Percentiles rank a stretch among this genome's conserved stretches.
These are phyloP conservation scores for Galeopterus variegatus DNA, from an alignment of 2,113 vertebrate species.

Conservation along the genomic window DNA sequence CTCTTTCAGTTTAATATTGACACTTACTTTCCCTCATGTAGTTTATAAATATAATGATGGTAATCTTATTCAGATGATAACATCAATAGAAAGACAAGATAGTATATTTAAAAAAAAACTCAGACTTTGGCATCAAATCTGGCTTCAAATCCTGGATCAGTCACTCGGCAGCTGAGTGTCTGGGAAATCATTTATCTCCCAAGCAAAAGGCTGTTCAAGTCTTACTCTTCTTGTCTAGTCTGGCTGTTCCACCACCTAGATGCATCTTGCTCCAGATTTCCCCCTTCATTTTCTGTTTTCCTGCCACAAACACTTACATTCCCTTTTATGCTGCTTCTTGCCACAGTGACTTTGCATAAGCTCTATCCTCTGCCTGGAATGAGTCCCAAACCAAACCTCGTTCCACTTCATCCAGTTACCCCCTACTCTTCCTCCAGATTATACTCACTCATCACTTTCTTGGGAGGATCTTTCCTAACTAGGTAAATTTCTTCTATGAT, in stretches of 20 bases:
- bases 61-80: not conserved
- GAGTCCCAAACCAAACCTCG: not conserved
- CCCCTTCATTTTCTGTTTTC: not conserved
- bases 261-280: fast-evolving
- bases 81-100: not conserved
- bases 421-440: not conserved
- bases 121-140: not conserved
- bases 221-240: too few species aligned
- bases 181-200: not conserved
- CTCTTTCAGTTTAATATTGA: not conserved
- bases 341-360: not conserved
- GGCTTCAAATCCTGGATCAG: not conserved
- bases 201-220: not conserved
- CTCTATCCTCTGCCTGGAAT: not conserved
- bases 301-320: not conserved
- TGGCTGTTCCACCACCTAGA: fast-evolving
- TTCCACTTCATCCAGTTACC: not conserved
- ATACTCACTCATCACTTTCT: not conserved
- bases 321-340: not conserved
- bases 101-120: not conserved
- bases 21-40: not conserved
- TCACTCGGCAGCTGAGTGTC: not conserved
- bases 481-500: not conserved
- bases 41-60: not conserved
- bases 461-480: not conserved